Evolutionary conservation across 2,797 vertebrate genomes (phyloP).

Genomic region (Peromyscus melanophrys): DNA sequence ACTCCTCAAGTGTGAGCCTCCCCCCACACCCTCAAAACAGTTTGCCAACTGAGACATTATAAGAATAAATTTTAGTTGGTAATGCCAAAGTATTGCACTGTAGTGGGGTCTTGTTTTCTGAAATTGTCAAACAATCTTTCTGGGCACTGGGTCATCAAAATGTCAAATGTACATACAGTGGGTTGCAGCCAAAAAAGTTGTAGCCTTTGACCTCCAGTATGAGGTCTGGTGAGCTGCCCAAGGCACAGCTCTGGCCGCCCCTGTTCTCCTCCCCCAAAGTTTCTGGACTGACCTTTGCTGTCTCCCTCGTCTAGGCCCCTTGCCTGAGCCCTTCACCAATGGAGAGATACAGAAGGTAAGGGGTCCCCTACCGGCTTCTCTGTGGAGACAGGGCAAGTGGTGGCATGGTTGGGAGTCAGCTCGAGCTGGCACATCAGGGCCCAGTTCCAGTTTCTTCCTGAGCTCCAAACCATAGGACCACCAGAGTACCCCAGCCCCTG

Average conservation of each 20-base stretch:
- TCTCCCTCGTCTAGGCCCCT: constrained; percentile 90
- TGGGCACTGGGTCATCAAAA: neutral
- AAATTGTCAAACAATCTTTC: neutral
- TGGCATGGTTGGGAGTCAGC: neutral
- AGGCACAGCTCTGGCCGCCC: neutral
- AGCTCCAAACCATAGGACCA: neutral
- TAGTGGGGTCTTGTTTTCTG: neutral
- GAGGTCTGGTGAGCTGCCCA: neutral
- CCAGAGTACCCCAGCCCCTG: neutral
- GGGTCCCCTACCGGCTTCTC: neutral
- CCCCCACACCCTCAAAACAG: neutral
- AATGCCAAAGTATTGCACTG: neutral
- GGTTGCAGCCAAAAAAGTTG: neutral
- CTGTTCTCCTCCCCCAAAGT: neutral
- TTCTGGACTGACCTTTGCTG: neutral
- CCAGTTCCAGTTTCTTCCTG: neutral
- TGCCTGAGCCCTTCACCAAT: constrained; percentile 94
- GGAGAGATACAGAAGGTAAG: constrained; percentile 95
- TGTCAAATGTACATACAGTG: neutral
- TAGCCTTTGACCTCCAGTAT: neutral
- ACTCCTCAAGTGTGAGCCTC: neutral
- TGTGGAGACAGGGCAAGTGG: neutral
- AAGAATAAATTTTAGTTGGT: neutral
- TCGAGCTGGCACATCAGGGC: neutral
- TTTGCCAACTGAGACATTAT: neutral